Evolutionary conservation across 2,113 vertebrate genomes (phyloP).

Genomic region (Eudorcas thomsonii): DNA sequence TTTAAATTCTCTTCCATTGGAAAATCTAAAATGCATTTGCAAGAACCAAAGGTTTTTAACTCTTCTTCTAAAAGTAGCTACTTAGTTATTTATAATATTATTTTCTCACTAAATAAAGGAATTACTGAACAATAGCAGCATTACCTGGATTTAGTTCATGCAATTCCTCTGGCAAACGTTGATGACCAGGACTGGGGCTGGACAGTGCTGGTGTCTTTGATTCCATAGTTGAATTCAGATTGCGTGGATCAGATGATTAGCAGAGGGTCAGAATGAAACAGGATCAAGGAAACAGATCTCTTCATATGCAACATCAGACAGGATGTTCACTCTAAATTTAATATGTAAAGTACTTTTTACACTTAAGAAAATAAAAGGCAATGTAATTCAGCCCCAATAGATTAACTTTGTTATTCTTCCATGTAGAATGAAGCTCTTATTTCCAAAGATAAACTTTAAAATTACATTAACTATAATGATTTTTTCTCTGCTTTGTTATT

Average conservation of each 20-base stretch:
- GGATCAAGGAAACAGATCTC: not conserved
- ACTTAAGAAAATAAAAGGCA: not conserved
- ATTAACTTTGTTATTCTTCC: not conserved
- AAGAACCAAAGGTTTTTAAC: not conserved
- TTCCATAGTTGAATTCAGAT: not conserved
- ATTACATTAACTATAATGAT: not conserved
- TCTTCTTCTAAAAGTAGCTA: not conserved
- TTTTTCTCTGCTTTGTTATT: not conserved
- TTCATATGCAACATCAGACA: not conserved
- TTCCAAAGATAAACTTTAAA: not conserved
- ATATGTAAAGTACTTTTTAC: not conserved
- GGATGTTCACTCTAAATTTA: slow-evolving; percentile 22
- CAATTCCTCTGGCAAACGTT: not conserved
- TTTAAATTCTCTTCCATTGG: not conserved
- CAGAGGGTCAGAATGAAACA: not conserved
- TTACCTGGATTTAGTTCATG: slow-evolving; percentile 11
- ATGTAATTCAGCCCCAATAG: not conserved
- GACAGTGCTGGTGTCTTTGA: fast-evolving
- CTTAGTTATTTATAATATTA: not conserved
- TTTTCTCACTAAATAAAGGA: not conserved
- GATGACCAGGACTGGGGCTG: not conserved
- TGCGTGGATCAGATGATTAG: not conserved
- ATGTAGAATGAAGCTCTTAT: not conserved
- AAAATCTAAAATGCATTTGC: not conserved
- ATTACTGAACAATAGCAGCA: not conserved